phyloP scores from a whole-genome alignment of 2,797 vertebrate species.

The Cygnus olor region DNA sequence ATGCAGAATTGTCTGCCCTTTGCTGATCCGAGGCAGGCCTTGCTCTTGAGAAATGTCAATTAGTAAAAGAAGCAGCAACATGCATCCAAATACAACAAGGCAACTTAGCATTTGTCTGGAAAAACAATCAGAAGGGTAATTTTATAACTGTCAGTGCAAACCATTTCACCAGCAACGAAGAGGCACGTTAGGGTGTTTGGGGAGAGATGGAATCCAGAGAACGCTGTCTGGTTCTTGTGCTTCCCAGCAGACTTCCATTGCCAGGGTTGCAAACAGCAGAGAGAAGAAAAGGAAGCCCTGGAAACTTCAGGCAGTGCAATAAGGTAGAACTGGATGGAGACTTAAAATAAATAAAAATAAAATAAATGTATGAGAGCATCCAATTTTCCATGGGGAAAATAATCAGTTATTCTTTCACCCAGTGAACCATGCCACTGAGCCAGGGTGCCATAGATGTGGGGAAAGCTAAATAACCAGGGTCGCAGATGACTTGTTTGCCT shows the following conservation, averaged over 20 bases:
- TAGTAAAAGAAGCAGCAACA: not conserved
- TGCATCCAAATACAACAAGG: not conserved
- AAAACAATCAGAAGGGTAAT: slow-evolving; percentile 13
- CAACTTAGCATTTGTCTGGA: slow-evolving; percentile 8
- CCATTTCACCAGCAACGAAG: not conserved
- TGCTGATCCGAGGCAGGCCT: not conserved
- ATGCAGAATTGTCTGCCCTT: not conserved
- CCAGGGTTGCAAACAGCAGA: not conserved
- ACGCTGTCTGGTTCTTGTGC: not conserved
- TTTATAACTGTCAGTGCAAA: not conserved
- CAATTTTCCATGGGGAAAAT: not conserved
- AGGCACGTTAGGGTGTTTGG: not conserved
- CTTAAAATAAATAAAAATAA: not conserved
- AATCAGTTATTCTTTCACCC: not conserved
- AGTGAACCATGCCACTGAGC: not conserved
- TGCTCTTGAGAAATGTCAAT: not conserved
- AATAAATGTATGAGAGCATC: not conserved
- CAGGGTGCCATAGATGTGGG: not conserved
- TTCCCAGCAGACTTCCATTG: not conserved
- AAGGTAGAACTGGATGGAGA: not conserved
- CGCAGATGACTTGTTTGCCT: not conserved
- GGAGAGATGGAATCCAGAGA: not conserved
- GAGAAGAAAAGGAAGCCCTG: not conserved
- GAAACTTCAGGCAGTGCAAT: not conserved
- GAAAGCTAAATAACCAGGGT: not conserved